Percentiles rank a stretch among this genome's conserved stretches.
phyloP scores from a whole-genome alignment of 2,113 vertebrate genomes.

The Macquaria australasica region DNA sequence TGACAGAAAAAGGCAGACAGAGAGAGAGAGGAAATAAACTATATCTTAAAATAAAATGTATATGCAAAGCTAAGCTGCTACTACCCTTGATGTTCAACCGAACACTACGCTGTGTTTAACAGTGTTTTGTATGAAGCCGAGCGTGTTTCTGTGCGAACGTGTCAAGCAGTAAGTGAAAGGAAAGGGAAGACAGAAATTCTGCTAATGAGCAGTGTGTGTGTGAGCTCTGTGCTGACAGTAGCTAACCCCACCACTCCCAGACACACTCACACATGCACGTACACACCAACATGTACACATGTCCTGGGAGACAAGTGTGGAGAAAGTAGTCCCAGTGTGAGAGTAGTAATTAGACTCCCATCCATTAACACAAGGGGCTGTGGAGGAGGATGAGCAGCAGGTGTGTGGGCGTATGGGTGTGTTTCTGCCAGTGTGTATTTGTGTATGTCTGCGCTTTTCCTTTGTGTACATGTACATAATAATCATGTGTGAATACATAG shows the following conservation, averaged over 20 bases:
- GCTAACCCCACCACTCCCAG: constrained; percentile 59
- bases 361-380: constrained; percentile 87
- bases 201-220: constrained; percentile 79
- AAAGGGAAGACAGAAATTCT: constrained; percentile 67
- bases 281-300: constrained; percentile 50
- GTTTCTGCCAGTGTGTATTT: constrained; percentile 58
- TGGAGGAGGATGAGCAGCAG: constrained; percentile 81
- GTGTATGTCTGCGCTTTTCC: constrained; percentile 55
- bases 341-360: constrained; percentile 88
- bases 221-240: constrained; percentile 67
- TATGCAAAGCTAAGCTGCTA: constrained; percentile 5
- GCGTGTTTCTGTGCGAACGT: constrained; percentile 42
- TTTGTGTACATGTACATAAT: constrained; percentile 64
- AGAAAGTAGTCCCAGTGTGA: constrained; percentile 76
- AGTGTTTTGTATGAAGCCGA: constrained; percentile 44
- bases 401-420: constrained; percentile 72
- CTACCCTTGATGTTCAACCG: constrained; percentile 47
- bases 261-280: constrained; percentile 48
- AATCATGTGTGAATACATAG: constrained; percentile 53
- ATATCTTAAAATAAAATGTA: constrained; percentile 47
- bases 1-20: constrained; percentile 13
- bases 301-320: constrained; percentile 72
- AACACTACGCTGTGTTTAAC: constrained; percentile 51
- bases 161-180: constrained; percentile 42
- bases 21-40: constrained; percentile 39